Evolutionary conservation across 2,113 vertebrate species (phyloP).

Genomic region (Artemisiospiza belli): DNA sequence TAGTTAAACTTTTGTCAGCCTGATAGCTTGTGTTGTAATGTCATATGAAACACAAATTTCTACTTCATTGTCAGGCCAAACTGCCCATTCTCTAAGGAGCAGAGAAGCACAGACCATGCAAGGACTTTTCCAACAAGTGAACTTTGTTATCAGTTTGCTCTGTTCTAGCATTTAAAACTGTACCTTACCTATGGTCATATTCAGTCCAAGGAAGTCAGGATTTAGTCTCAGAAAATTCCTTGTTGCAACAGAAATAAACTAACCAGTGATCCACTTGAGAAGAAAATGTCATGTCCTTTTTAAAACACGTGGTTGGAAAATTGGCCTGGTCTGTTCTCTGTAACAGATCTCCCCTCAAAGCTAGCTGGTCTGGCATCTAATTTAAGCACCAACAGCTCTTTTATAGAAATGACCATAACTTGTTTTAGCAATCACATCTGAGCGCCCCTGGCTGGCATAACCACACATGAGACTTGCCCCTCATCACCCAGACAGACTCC

Average conservation of each 20-base stretch:
- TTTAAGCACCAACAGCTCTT: neutral
- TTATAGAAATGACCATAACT: neutral
- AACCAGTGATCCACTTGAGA: neutral
- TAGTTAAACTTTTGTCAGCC: neutral
- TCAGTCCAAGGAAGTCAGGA: neutral
- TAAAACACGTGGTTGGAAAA: conserved; percentile 20
- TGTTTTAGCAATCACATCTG: neutral
- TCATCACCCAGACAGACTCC: neutral
- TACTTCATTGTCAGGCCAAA: neutral
- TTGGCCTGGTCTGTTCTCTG: neutral
- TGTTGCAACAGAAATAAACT: conserved; percentile 10
- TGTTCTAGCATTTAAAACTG: neutral
- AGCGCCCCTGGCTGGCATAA: neutral
- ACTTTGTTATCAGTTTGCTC: neutral
- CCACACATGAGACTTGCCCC: neutral
- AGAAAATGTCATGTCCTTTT: conserved; percentile 11
- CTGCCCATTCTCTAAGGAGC: neutral
- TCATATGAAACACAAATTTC: neutral
- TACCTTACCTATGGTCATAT: neutral
- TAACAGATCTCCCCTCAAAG: neutral
- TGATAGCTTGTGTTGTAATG: neutral
- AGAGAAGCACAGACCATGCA: neutral
- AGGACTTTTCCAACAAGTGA: neutral
- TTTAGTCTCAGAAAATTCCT: conserved; percentile 1
- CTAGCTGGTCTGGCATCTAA: neutral